Base-by-base conservation (phyloP, 2,113 vertebrate species). In the Larimichthys crocea region DNA sequence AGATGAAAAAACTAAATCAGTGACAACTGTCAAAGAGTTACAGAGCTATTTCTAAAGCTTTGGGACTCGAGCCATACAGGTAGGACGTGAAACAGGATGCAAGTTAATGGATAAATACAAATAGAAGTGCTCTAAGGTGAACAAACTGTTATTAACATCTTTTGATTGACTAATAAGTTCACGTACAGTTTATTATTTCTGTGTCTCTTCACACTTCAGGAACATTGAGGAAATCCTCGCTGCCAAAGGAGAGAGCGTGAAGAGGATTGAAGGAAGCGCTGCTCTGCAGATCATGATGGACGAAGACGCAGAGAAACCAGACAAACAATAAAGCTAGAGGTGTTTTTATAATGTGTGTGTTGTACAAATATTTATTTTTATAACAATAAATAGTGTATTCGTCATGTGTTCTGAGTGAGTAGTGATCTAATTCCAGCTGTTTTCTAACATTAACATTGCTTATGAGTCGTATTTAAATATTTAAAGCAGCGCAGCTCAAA, bases 221-320 rank as follows among this genome's bases (percentile, higher is more conserved):
- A 99, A 99, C 31, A 95, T 99, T 5, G 98, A 99, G 88, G 98
- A 99, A 87, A 99, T 99, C 88, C 95, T 99, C 35, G 97, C 97
- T 8, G 96, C 97, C 72, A 96, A 93, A 93, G 98, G 98, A 59
- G 97, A 99, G 89, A 90, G 91, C 0, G 97, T 99, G 86, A 91
- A 20, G 84, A 95, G 95, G 19, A 60, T 96, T 63, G 88, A 92
- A 17, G 94, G 94, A 0, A 92, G 95, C 1, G 94, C 94, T 10
- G 95, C 96, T 22, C 61, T 97, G 85, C 96, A 99, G 63, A 90
- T 97, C 26, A 79, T 96, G 5, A 20, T 91, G 29, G 94, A 97
- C 8, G 88, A 91, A 69, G 60, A 86, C 20, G 50, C 74, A 53
- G 61, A 85, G 50, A 83, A 84, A 74, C 26, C 79, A 26, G 78